Conservation (phyloP, 2,797 vertebrate species). For the Coracias cyanogaster region DNA sequence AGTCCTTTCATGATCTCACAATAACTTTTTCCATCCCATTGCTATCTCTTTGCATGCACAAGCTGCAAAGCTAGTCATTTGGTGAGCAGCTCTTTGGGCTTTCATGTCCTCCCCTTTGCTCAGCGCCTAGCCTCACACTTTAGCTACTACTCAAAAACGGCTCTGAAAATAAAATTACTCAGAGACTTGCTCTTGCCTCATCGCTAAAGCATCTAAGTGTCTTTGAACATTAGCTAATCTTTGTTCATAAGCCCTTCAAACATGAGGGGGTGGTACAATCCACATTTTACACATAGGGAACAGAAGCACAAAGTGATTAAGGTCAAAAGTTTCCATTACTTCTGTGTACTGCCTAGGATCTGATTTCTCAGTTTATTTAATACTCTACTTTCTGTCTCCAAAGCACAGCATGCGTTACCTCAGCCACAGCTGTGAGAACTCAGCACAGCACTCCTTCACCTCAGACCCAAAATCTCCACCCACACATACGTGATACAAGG, state of each 20-base stretch:
- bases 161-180: conserved; percentile 35
- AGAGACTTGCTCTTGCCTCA: not conserved
- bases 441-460: not conserved
- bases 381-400: conserved; percentile 27
- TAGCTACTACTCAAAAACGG: not conserved
- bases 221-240: not conserved
- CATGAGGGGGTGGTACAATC: conserved; percentile 47
- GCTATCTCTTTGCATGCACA: not conserved
- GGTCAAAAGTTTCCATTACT: conserved; percentile 66
- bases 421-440: conserved; percentile 49
- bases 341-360: not conserved
- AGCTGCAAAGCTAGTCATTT: not conserved
- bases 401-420: not conserved
- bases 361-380: conserved; percentile 37
- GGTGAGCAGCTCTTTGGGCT: not conserved
- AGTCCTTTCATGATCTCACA: not conserved
- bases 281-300: conserved; percentile 42
- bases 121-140: not conserved
- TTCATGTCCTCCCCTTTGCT: not conserved
- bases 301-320: conserved; percentile 38
- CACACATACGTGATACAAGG: not conserved
- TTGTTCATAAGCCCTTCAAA: not conserved
- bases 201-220: not conserved
- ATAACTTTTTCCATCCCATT: not conserved
- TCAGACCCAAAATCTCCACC: conserved; percentile 21